Evolutionary conservation across 2,888 invertebrate species (phyloP).

Genomic region (Abscondita cerata): DNA sequence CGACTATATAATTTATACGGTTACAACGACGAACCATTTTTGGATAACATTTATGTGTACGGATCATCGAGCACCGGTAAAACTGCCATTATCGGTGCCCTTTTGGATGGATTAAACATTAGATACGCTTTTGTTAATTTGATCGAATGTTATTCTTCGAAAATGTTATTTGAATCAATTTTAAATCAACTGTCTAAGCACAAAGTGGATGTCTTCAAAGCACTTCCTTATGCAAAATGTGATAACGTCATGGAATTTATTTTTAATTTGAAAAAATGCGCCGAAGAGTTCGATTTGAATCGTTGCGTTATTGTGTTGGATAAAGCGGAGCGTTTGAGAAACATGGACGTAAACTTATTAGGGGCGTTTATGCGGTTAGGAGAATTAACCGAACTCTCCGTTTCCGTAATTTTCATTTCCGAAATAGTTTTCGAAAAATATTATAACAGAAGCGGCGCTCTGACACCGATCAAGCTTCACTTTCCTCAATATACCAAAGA

Average conservation of each 20-base stretch:
- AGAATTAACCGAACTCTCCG: constrained; percentile 74
- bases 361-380: constrained; percentile 75
- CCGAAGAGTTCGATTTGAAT: constrained; percentile 53
- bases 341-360: constrained; percentile 76
- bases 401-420: constrained; percentile 79
- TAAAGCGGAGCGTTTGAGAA: constrained; percentile 79
- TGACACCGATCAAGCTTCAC: constrained; percentile 75
- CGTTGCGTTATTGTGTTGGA: constrained; percentile 76
- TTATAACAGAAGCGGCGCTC: constrained; percentile 70
- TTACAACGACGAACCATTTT: constrained; percentile 66
- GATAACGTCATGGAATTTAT: constrained; percentile 75
- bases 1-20: constrained; percentile 57
- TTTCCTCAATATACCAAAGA: constrained; percentile 84
- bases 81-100: constrained; percentile 69
- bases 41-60: constrained; percentile 75
- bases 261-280: constrained; percentile 48
- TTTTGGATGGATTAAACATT: constrained; percentile 66
- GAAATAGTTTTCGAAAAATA: constrained; percentile 85
- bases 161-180: constrained; percentile 79
- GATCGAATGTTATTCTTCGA: constrained; percentile 80
- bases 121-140: constrained; percentile 76
- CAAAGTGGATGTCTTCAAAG: constrained; percentile 55
- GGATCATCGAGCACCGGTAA: constrained; percentile 89
- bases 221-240: constrained; percentile 63
- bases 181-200: constrained; percentile 65